Evolutionary conservation across 2,888 invertebrate genomes (phyloP).

Genomic region (Hoplodrina blanda): DNA sequence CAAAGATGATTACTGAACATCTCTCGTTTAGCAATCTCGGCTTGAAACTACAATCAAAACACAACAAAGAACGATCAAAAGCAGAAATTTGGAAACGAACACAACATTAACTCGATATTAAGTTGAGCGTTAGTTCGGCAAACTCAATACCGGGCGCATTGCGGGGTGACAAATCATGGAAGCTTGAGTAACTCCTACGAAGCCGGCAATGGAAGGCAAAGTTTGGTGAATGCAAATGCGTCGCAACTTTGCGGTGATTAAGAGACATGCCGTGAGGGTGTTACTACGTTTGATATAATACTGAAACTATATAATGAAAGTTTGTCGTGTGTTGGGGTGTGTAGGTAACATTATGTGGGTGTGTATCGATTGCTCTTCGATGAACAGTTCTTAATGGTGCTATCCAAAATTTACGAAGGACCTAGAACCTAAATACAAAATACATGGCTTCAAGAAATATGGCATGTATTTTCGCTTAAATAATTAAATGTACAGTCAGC

Average conservation of each 20-base stretch:
- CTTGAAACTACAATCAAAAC: conserved; percentile 37
- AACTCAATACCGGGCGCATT: conserved; percentile 60
- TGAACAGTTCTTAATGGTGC: conserved; percentile 7
- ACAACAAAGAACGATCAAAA: conserved; percentile 40
- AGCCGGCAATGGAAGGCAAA: conserved; percentile 54
- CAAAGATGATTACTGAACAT: not conserved
- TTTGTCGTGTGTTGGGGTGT: conserved; percentile 13
- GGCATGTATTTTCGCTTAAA: too few relatives aligned
- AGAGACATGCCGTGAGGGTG: conserved; percentile 45
- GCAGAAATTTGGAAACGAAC: conserved; percentile 57
- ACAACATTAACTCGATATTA: conserved; percentile 57
- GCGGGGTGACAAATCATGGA: conserved; percentile 63
- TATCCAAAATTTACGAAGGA: conserved; percentile 15
- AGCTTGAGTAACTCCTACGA: conserved; percentile 53
- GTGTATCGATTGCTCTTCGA: not conserved
- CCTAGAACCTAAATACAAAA: too few relatives aligned
- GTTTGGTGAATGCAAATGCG: conserved; percentile 60
- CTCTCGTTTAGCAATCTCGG: not conserved
- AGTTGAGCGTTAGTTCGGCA: conserved; percentile 58
- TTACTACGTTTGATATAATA: conserved; percentile 47
- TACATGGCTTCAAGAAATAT: too few relatives aligned
- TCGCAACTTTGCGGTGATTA: conserved; percentile 63
- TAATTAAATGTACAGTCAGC: too few relatives aligned
- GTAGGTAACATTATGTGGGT: not conserved
- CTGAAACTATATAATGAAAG: conserved; percentile 30